Evolutionary conservation across 2,888 invertebrate genomes (phyloP), one percentile per base, ranked within the genome.

Genomic region (Allacma fusca): DNA sequence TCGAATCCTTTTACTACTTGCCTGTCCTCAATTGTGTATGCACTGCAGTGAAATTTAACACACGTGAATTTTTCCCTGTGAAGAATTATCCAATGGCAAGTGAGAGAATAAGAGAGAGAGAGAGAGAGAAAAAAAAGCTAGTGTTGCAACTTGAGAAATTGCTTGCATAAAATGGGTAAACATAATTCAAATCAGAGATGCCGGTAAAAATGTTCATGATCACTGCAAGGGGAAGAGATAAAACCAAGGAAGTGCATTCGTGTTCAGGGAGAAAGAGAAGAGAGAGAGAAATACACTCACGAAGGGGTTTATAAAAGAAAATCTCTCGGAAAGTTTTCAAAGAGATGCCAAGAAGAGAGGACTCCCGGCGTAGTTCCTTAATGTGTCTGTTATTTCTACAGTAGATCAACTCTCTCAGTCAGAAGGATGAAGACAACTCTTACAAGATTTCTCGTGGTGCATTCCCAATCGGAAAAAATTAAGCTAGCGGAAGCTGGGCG

Each of bases 361-460:
- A 50, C 50, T 50, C 50, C 50, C 50, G 50, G 50, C 50, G 50
- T 50, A 50, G 50, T n/a, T 50, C 50, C 50, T n/a, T 50, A 50
- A 50, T 50, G 50, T 50, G 50, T 16, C 50, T 50, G 50, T 50
- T 50, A 50, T 50, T 50, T 50, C 50, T 50, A 12, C 5, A 50
- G 50, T 16, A 50, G 50, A 50, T 50, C 50, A 50, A 50, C 50
- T n/a, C 50, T 50, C 16, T 50, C 50, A 50, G 50, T 50, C 50
- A 50, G 19, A 34, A 50, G 50, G 50, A 50, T 19, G n/a, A 50
- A 50, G 50, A 50, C 19, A 50, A 50, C 16, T 50, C 50, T 16
- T 16, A 40, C 16, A 50, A 13, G n/a, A 50, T 50, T 50, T 50
- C 50, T 50, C 40, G 5, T 13, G n/a, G n/a, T n/a, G n/a, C n/a